Percentiles rank a stretch among this genome's conserved stretches.
Conservation (phyloP, 2,797 vertebrate species). For the Coregonus ussuriensis region DNA sequence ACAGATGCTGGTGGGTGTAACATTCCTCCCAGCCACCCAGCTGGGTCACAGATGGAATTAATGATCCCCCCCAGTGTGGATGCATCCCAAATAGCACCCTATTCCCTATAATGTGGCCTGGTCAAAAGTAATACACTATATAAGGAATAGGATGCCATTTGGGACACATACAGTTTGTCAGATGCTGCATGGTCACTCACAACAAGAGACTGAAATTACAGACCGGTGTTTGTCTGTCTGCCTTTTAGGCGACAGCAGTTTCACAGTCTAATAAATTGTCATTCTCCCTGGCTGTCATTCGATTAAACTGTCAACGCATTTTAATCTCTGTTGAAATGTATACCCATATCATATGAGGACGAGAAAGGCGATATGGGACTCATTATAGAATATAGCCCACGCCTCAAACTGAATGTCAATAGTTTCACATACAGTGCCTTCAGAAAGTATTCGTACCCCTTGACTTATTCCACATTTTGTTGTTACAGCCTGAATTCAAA, state of each 20-base stretch:
- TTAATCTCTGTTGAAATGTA: neutral
- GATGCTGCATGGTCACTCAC: neutral
- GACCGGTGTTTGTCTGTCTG: conserved; percentile 7
- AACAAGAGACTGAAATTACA: conserved; percentile 3
- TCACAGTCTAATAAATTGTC: neutral
- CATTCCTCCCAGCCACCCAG: conserved; percentile 25
- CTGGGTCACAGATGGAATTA: conserved; percentile 28
- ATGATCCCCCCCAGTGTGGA: neutral
- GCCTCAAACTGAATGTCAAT: neutral
- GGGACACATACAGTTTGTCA: neutral
- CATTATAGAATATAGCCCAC: neutral
- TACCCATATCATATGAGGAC: neutral
- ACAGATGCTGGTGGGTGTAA: neutral
- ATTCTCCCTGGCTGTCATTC: neutral
- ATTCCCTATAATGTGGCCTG: neutral
- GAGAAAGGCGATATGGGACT: neutral
- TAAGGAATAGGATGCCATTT: neutral
- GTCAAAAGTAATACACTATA: neutral
- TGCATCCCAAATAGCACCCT: neutral
- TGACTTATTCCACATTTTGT: too few relatives aligned
- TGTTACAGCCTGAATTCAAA: too few relatives aligned
- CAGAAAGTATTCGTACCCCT: too few relatives aligned
- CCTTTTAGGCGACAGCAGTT: conserved; percentile 7
- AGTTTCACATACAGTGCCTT: neutral
- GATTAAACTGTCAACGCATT: neutral